Conservation (phyloP, 2,113 vertebrate genomes). For the Talpa occidentalis region DNA sequence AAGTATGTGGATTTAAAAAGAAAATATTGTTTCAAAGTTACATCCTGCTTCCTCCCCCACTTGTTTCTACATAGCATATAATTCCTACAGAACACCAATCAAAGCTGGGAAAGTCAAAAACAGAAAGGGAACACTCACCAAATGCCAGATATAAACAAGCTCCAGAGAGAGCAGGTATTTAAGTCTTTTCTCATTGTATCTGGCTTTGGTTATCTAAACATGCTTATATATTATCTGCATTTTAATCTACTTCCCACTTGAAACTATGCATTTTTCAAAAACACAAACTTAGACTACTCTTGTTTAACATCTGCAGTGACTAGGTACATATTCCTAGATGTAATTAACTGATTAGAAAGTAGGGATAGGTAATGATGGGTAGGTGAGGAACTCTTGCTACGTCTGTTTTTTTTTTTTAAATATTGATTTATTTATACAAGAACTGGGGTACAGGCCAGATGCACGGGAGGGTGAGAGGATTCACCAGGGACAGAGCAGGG, state of each 20-base stretch:
- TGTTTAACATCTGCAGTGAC: not conserved
- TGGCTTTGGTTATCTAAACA: not conserved
- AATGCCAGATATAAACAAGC: not conserved
- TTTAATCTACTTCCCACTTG: slow-evolving; percentile 24
- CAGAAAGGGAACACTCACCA: not conserved
- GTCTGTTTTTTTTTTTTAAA: too few species aligned
- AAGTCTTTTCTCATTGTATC: not conserved
- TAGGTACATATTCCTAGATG: not conserved
- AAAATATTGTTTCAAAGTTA: slow-evolving; percentile 29
- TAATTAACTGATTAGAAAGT: not conserved
- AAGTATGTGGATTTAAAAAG: too few species aligned
- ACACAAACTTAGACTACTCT: not conserved
- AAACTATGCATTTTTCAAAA: slow-evolving; percentile 37
- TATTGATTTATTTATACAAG: too few species aligned
- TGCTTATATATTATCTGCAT: not conserved
- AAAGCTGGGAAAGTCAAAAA: not conserved
- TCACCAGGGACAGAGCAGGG: too few species aligned
- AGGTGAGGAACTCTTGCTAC: not conserved
- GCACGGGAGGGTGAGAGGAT: too few species aligned
- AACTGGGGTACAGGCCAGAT: too few species aligned
- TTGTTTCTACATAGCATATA: not conserved
- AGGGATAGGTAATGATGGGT: too few species aligned
- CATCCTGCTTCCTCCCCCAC: not conserved
- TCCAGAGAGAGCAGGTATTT: not conserved
- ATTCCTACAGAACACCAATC: not conserved